A percentile compares a stretch with the other conserved stretches of the same genome.
Conservation (phyloP, 2,888 invertebrate genomes). For the Microctonus hyperodae region DNA sequence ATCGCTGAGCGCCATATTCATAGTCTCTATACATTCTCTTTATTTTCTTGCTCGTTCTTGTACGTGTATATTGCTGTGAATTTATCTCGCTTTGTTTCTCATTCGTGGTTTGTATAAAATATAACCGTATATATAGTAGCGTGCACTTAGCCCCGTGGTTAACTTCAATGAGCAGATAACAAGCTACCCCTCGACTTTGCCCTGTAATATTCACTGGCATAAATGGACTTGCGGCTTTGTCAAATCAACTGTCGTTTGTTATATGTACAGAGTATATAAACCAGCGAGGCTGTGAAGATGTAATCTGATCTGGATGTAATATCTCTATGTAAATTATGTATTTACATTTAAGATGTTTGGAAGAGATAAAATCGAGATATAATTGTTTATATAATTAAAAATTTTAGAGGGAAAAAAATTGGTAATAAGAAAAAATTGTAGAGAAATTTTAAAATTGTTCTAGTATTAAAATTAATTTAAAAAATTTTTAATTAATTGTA, state of each 20-base stretch:
- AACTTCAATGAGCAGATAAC: slow-evolving; percentile 64
- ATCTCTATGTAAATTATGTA: too few relatives aligned
- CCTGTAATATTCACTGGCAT: slow-evolving; percentile 62
- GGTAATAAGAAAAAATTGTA: too few relatives aligned
- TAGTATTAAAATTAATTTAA: too few relatives aligned
- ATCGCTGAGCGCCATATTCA: slow-evolving; percentile 25
- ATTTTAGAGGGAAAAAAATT: too few relatives aligned
- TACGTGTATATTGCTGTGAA: too few relatives aligned
- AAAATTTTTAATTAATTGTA: too few relatives aligned
- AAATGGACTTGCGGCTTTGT: slow-evolving; percentile 62
- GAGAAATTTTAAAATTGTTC: too few relatives aligned
- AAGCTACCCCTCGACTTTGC: slow-evolving; percentile 59
- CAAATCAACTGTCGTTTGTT: slow-evolving; percentile 62
- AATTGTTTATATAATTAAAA: too few relatives aligned
- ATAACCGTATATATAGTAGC: slow-evolving; percentile 39
- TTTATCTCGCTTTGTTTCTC: slow-evolving; percentile 17
- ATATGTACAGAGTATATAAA: too few relatives aligned
- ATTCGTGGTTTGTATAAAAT: slow-evolving; percentile 30
- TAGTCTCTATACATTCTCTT: slow-evolving; percentile 22
- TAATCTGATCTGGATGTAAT: neutral
- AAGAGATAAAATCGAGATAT: neutral
- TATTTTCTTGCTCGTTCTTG: slow-evolving; percentile 20
- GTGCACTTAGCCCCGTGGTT: slow-evolving; percentile 62
- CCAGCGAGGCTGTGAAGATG: slow-evolving; percentile 29
- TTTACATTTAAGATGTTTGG: neutral